Evolutionary conservation across 2,113 vertebrate species (phyloP).

Genomic region (Morone saxatilis): DNA sequence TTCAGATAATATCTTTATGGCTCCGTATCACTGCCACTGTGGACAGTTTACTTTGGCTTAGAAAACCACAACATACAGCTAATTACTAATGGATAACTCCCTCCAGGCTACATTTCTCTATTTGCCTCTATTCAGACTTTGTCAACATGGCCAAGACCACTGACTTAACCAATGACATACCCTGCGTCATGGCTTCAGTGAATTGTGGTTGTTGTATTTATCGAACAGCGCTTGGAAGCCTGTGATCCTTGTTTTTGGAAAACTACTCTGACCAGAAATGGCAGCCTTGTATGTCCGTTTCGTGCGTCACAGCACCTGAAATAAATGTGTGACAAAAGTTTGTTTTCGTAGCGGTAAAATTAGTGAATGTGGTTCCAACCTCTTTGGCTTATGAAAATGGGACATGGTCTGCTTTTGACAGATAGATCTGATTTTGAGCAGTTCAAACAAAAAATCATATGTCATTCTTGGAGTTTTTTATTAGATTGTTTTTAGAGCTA

Average conservation of each 20-base stretch:
- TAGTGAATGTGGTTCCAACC: not conserved
- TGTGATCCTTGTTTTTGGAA: conserved; percentile 25
- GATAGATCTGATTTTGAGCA: not conserved
- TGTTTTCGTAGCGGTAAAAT: not conserved
- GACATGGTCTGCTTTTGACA: not conserved
- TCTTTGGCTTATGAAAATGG: not conserved
- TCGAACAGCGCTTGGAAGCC: not conserved
- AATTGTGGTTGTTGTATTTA: conserved; percentile 10
- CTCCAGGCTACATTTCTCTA: not conserved
- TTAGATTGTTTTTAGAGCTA: not conserved
- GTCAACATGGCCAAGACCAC: conserved; percentile 3
- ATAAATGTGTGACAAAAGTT: not conserved
- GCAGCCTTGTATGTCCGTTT: not conserved
- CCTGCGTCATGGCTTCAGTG: not conserved
- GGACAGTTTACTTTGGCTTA: conserved; percentile 6
- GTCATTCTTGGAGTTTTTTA: not conserved
- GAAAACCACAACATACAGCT: conserved; percentile 3
- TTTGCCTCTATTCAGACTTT: not conserved
- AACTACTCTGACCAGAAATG: not conserved
- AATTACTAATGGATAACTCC: conserved; percentile 4
- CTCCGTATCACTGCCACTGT: not conserved
- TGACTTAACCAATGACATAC: not conserved
- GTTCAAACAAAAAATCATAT: not conserved
- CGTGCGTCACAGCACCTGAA: conserved; percentile 14
- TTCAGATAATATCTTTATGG: conserved; percentile 11